Evolutionary conservation across 1,140 invertebrate genomes (phyloP), one percentile per base, ranked within the genome.

Genomic region (Papilio polyxenes): DNA sequence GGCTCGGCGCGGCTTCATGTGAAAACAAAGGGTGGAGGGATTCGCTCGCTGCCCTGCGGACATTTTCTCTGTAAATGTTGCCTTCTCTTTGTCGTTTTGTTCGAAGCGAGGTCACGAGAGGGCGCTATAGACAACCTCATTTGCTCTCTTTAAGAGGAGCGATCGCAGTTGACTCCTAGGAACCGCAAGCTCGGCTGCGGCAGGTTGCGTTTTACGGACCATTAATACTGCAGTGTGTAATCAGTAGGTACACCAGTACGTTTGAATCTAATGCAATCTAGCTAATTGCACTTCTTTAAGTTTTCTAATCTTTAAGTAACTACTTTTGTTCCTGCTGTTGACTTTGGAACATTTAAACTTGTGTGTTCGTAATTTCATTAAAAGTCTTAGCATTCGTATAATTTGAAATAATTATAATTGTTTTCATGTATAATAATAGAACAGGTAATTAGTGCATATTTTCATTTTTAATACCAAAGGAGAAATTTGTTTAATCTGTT

Each of bases 61-160:
- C 86, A 87, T 92, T 92, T 92, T 92, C 91, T 90, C 87, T 87
- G 89, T 90, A 92, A 92, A 90, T 91, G 89, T 92, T 89, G 85
- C 89, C 84, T 88, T 90, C 87, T 87, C 88, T 90, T 91, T 92
- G 89, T 92, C 88, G 86, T 91, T 91, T 89, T 88, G 88, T 92
- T 89, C 86, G 69, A 49, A 23, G 85, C 76, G 86, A 89, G 89
- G 88, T 89, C 91, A 87, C 85, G 85, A 88, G 86, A 88, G 90
- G 89, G 87, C 87, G 87, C 88, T 82, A 87, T 82, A 88, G 85
- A 88, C 87, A 87, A 89, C 84, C 89, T 87, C 87, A 87, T 90
- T 90, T 90, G 87, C 86, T 87, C 89, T 90, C 88, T 92, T 89
- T 91, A 86, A 86, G 84, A 87, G 84, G 86, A 86, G 85, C 82